Percentiles rank a stretch among this genome's conserved stretches.
Evolutionary conservation across 2,113 vertebrate genomes (phyloP).

Genomic region (Euleptes europaea): DNA sequence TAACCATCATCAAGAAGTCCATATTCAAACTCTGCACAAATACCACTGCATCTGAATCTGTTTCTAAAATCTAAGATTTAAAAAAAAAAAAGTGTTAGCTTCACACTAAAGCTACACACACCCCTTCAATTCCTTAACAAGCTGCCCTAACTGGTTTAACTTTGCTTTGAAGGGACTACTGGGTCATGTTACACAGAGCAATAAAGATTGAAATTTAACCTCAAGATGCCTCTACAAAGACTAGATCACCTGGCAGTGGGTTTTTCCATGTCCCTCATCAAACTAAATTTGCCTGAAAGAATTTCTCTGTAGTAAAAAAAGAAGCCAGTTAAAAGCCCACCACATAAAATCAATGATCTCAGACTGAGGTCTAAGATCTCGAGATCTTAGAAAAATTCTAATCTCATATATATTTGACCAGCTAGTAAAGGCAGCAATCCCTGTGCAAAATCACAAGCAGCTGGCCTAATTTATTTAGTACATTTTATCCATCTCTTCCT

Average conservation of each 20-base stretch:
- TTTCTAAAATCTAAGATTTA: neutral
- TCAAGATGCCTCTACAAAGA: neutral
- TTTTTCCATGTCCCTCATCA: neutral
- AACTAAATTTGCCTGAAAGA: conserved; percentile 3
- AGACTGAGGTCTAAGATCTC: neutral
- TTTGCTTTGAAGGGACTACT: conserved; percentile 2
- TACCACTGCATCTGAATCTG: rapidly evolving
- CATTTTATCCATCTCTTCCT: neutral
- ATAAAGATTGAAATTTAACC: conserved; percentile 43
- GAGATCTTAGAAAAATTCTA: neutral
- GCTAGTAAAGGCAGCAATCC: neutral
- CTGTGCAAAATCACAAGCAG: neutral
- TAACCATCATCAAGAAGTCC: neutral
- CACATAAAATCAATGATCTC: neutral
- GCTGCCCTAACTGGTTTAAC: conserved; percentile 28
- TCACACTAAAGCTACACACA: conserved; percentile 6
- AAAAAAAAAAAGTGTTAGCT: rapidly evolving
- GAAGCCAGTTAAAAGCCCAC: neutral
- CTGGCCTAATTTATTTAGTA: neutral
- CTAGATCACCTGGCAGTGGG: neutral
- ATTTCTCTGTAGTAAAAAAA: neutral
- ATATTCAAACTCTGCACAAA: neutral
- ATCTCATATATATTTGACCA: neutral
- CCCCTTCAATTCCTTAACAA: neutral
- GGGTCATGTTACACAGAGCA: conserved; percentile 28